Evolutionary conservation across 2,113 vertebrate genomes (phyloP).

Genomic region (Cinclus mexicanus): DNA sequence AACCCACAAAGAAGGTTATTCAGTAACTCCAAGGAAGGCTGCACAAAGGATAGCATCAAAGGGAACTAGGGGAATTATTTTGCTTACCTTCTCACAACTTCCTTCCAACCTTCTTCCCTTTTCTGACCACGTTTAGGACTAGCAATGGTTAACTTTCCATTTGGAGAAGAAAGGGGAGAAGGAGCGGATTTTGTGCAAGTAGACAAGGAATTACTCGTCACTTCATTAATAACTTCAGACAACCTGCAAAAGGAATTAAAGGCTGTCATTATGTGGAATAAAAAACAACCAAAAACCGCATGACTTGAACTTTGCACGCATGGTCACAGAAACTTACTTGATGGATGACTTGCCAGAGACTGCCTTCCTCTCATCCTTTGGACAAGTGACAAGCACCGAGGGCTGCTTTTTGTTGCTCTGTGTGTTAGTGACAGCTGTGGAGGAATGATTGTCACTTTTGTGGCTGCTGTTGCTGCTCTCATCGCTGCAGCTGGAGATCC

Average conservation of each 20-base stretch:
- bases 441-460: conserved; percentile 83
- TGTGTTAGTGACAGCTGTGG: conserved; percentile 58
- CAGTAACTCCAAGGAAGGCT: not conserved
- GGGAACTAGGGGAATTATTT: not conserved
- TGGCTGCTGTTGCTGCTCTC: conserved; percentile 97
- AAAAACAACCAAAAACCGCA: not conserved
- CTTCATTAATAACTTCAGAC: conserved; percentile 82
- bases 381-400: conserved; percentile 79
- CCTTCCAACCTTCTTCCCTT: conserved; percentile 98
- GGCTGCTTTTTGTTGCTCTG: conserved; percentile 85
- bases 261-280: not conserved
- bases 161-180: conserved; percentile 92
- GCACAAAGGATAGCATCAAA: not conserved
- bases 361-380: conserved; percentile 86
- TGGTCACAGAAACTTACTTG: conserved; percentile 71
- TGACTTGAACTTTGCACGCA: fast-evolving
- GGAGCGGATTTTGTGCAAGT: conserved; percentile 90
- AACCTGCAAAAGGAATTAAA: conserved; percentile 74
- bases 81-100: conserved; percentile 92
- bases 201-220: conserved; percentile 85
- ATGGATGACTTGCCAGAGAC: conserved; percentile 86
- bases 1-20: not conserved
- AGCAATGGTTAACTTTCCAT: conserved; percentile 94
- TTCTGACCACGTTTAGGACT: conserved; percentile 98
- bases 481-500: conserved; percentile 96